phyloP scores from a whole-genome alignment of 2,113 vertebrate genomes.

The Ophthalmolycus amberensis region DNA sequence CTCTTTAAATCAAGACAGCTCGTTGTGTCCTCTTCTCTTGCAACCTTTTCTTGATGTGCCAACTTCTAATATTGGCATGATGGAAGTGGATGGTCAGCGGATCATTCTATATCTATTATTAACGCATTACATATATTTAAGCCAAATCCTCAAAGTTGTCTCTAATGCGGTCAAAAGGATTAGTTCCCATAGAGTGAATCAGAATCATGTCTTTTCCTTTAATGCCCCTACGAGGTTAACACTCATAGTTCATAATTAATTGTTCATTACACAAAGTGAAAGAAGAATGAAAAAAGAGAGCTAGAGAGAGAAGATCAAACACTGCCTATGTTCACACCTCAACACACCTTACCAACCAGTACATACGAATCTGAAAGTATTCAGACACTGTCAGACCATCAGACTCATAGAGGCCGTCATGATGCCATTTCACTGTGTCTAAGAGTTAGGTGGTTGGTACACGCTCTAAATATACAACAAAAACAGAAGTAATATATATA shows the following conservation, averaged over 20 bases:
- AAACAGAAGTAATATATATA: too few species aligned
- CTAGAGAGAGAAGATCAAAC: not conserved
- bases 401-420: not conserved
- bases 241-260: not conserved
- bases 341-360: not conserved
- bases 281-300: not conserved
- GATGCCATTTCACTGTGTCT: too few species aligned
- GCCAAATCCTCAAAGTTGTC: too few species aligned
- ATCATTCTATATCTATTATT: too few species aligned
- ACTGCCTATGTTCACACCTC: not conserved
- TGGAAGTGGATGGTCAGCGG: too few species aligned
- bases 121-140: too few species aligned
- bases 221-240: not conserved
- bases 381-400: not conserved
- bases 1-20: too few species aligned
- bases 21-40: too few species aligned
- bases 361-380: not conserved
- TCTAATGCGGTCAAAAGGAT: not conserved
- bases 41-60: too few species aligned
- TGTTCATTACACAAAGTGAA: not conserved
- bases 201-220: not conserved
- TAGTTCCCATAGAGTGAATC: not conserved
- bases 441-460: too few species aligned
- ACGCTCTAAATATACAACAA: too few species aligned
- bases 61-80: too few species aligned